Evolutionary conservation across 2,113 vertebrate species (phyloP), one percentile per base, ranked within the genome.

Genomic region (Anarhynchus alexandrinus): DNA sequence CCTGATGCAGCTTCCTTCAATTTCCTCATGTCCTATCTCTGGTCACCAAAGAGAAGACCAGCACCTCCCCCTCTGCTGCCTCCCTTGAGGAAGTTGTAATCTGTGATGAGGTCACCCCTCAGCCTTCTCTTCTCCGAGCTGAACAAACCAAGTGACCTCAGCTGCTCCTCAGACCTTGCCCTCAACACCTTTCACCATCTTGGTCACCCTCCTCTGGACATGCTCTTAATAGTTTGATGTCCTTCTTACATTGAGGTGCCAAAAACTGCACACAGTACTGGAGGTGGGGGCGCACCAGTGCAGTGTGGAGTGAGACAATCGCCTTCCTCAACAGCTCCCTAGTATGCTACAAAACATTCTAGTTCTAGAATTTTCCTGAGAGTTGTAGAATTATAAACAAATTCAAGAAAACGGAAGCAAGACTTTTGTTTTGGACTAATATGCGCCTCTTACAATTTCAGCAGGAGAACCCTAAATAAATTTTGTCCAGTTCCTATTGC

Each of bases 11-110:
- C 22, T 61, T 52, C 15, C 11, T 74, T 32, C 16, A 21, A 9
- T 82, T 59, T 67, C 6, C 32, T 58, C 0, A 0, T 49, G n/a
- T 57, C n/a, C 42, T 64, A 7, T n/a, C 0, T 0, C 25, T 77
- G 42, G 30, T 84, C 17, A 23, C 36, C 25, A 34, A 49, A 27
- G 62, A 62, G 45, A 38, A 67, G 26, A 42, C 57, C 14, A 64
- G 72, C n/a, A 43, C 15, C 8, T 57, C 16, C 14, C 5, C 2
- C 11, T 61, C 23, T 1, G 2, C 47, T 47, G 17, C 9, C 19
- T 4, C 4, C 11, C 42, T 38, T 21, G 15, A 73, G 43, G 51
- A 84, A 84, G 17, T 3, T 38, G 30, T 84, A 51, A 58, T 4
- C 6, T 64, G n/a, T 0, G 2, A n/a, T 57, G 25, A 77, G 22